Evolutionary conservation across 2,797 vertebrate species (phyloP).

Genomic region (Valencia hispanica): DNA sequence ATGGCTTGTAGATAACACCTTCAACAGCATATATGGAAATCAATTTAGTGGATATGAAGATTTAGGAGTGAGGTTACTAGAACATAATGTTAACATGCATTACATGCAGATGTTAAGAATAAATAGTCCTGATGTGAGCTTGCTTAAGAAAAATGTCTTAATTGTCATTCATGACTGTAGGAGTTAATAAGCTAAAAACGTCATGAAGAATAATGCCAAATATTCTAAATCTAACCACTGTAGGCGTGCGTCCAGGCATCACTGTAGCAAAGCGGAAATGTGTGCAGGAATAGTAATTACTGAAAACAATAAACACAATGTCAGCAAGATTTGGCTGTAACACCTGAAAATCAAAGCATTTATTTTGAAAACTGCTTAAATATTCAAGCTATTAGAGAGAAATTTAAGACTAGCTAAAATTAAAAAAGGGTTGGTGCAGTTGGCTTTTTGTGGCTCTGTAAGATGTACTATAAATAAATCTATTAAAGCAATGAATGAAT

Average conservation of each 20-base stretch:
- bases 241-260: constrained; percentile 18
- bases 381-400: constrained; percentile 14
- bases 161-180: constrained; percentile 31
- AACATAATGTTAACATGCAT: not conserved
- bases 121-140: not conserved
- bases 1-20: not conserved
- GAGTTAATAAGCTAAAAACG: constrained; percentile 45
- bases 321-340: constrained; percentile 5
- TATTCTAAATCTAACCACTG: constrained; percentile 40
- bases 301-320: constrained; percentile 30
- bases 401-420: constrained; percentile 27
- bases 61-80: constrained; percentile 3
- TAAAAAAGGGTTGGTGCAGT: constrained; percentile 4
- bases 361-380: constrained; percentile 17
- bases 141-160: not conserved
- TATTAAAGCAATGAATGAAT: not conserved
- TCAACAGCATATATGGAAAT: constrained; percentile 1
- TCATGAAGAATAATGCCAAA: constrained; percentile 28
- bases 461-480: constrained; percentile 14
- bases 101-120: not conserved
- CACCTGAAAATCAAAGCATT: constrained; percentile 23
- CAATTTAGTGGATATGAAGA: not conserved
- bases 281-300: constrained; percentile 37
- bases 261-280: constrained; percentile 11
- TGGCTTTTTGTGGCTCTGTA: not conserved